A percentile compares a stretch with the other conserved stretches of the same genome.
Evolutionary conservation across 2,113 vertebrate genomes (phyloP).

Genomic region (Hemibagrus wyckioides): DNA sequence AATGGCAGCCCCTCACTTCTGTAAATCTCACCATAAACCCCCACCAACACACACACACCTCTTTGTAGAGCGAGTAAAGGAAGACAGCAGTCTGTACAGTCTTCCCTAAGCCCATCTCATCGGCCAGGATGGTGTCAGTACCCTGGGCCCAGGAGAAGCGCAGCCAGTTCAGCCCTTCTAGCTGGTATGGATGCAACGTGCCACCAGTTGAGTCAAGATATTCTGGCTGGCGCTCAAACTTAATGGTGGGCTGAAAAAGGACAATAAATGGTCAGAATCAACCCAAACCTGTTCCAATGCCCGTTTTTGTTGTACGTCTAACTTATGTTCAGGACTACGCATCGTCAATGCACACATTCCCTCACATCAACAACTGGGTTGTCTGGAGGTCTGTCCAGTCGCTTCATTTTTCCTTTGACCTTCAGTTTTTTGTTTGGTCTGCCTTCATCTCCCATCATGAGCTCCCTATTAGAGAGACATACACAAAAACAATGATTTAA

Average conservation of each 20-base stretch:
- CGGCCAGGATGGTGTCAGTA: slow-evolving; percentile 95
- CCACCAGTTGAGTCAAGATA: slow-evolving; percentile 92
- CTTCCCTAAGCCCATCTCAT: slow-evolving; percentile 97
- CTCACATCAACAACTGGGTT: slow-evolving; percentile 94
- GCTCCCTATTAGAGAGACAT: slow-evolving; percentile 73
- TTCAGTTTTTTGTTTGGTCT: slow-evolving; percentile 91
- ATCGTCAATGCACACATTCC: not conserved
- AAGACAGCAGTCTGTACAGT: slow-evolving; percentile 97
- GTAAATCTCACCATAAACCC: not conserved
- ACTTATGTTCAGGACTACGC: not conserved
- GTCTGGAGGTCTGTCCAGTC: slow-evolving; percentile 89
- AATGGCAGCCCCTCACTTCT: slow-evolving; percentile 28
- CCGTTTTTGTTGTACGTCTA: not conserved
- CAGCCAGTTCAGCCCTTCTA: slow-evolving; percentile 97
- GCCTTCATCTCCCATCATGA: slow-evolving; percentile 98
- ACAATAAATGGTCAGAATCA: not conserved
- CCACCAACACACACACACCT: slow-evolving; percentile 73
- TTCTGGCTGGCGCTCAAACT: slow-evolving; percentile 93
- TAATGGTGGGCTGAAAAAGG: slow-evolving; percentile 86
- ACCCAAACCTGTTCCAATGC: too few species aligned
- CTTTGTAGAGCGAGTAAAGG: slow-evolving; percentile 95
- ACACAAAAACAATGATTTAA: not conserved
- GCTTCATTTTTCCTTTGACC: slow-evolving; percentile 83
- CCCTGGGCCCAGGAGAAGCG: slow-evolving; percentile 98
- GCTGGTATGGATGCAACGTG: slow-evolving; percentile 91